Conservation (phyloP, 2,888 invertebrate genomes). For the Clunio marinus region DNA sequence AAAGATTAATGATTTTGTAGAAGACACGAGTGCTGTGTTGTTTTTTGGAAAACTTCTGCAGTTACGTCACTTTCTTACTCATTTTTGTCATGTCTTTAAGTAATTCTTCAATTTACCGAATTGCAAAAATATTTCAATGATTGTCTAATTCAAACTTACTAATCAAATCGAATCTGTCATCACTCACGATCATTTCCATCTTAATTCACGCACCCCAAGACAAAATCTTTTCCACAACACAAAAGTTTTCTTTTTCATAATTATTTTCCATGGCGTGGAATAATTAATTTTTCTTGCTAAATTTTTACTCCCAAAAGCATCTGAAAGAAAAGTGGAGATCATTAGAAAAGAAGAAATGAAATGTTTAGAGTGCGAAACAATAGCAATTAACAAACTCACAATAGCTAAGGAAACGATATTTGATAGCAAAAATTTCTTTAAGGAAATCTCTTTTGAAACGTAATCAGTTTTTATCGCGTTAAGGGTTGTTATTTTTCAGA, state of each 20-base stretch:
- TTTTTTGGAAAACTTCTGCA: no score
- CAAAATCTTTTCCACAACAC: background rate
- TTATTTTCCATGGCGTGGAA: conserved; percentile 15
- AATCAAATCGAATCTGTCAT: no score
- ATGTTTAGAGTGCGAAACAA: background rate
- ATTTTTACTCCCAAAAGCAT: background rate
- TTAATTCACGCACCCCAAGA: conserved; percentile 8
- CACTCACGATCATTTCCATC: no score
- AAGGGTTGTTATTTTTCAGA: no score
- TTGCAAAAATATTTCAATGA: no score
- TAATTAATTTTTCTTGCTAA: conserved; percentile 12
- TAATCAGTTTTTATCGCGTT: conserved; percentile 9
- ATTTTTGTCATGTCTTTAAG: no score
- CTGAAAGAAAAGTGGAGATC: background rate
- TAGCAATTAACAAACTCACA: conserved; percentile 17
- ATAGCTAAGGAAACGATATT: background rate
- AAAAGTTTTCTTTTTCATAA: conserved; percentile 24
- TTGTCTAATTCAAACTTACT: no score
- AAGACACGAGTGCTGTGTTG: background rate
- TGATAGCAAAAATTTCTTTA: background rate
- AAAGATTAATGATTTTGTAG: conserved; percentile 14
- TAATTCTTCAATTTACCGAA: no score
- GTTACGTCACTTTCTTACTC: no score
- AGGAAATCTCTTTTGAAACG: background rate
- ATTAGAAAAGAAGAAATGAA: background rate